A percentile compares a stretch with the other conserved stretches of the same genome.
phyloP scores from a whole-genome alignment of 2,113 vertebrate genomes.

The Cyphomyrus plagiostoma region DNA sequence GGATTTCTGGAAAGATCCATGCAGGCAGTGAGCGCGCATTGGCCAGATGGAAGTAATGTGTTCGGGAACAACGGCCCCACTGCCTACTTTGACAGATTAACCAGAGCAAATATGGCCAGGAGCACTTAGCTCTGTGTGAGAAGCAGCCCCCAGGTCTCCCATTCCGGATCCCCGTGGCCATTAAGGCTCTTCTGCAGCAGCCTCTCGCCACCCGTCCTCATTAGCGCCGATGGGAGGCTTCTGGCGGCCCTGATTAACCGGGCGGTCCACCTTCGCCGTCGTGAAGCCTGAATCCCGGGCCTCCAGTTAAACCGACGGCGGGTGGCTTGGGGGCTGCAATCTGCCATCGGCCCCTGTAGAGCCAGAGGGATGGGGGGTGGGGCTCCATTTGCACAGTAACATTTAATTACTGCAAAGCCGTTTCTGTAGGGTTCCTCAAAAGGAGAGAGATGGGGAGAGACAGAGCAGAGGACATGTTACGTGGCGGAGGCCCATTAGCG shows the following conservation, averaged over 20 bases:
- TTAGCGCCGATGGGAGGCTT: background rate
- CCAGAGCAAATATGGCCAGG: slow-evolving; percentile 15
- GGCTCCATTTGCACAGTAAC: background rate
- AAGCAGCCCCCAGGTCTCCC: background rate
- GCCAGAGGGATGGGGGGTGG: background rate
- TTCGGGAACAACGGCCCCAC: background rate
- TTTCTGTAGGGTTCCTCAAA: background rate
- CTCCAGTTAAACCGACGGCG: background rate
- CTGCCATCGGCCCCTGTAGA: background rate
- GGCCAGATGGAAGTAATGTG: slow-evolving; percentile 1
- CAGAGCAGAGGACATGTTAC: background rate
- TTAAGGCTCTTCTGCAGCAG: background rate
- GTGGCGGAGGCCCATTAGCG: background rate
- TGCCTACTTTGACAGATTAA: slow-evolving; percentile 15
- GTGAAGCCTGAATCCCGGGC: background rate
- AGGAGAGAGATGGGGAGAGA: background rate
- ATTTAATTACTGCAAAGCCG: background rate
- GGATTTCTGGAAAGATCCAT: background rate
- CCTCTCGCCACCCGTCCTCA: background rate
- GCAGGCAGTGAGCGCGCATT: background rate
- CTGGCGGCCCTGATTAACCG: background rate
- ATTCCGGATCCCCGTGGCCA: background rate
- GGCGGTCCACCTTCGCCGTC: background rate
- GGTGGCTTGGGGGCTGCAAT: background rate
- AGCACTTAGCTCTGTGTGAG: slow-evolving; percentile 11